Base-by-base conservation (phyloP, 2,113 vertebrate species). In the Macrotis lagotis region DNA sequence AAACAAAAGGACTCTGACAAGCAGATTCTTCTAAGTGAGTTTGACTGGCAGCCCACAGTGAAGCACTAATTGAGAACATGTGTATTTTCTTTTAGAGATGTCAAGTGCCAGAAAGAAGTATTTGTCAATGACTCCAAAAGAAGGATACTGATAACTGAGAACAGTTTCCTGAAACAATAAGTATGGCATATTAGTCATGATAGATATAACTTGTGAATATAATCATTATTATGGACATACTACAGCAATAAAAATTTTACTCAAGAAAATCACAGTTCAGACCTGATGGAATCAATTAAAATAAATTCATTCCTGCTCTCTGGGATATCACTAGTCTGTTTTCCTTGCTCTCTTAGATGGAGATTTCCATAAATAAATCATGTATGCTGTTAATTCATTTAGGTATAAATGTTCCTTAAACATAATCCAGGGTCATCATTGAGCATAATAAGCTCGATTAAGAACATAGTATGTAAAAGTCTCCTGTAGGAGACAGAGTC, bases 1-100 rank as follows among this genome's bases (percentile, higher is more conserved):
- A 96, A 96, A 95, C 95, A 96, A 96, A 97, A 95, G 22, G 50
- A 28, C 66, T 94, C 14, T 92, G 92, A 88, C 91, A 96, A 97
- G 96, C 92, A 91, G 96, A 96, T 97, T 96, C 94, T 95, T 96
- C 93, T 96, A 48, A 92, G 59, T 24, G 49, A 89, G 92, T 95
- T 96, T 97, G 96, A 96, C 94, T 96, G 91, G 74, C 50, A 48
- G 92, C 95, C 92, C 50, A 89, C 14, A 19, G 90, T 92, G 90
- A 48, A 94, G 51, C 44, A 93, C 90, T 19, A 19, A 16, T 22
- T 74, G 37, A 44, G 37, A 74, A 74, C 31, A 74, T 74, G 90
- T 96, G 95, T 48, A 93, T 50, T 92, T 92, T 96, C 90, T 92
- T 93, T 96, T 95, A 93, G 59, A 89, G 31, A 91, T 96, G 91